Evolutionary conservation across 2,797 vertebrate species (phyloP).

Genomic region (Chrysocyon brachyurus): DNA sequence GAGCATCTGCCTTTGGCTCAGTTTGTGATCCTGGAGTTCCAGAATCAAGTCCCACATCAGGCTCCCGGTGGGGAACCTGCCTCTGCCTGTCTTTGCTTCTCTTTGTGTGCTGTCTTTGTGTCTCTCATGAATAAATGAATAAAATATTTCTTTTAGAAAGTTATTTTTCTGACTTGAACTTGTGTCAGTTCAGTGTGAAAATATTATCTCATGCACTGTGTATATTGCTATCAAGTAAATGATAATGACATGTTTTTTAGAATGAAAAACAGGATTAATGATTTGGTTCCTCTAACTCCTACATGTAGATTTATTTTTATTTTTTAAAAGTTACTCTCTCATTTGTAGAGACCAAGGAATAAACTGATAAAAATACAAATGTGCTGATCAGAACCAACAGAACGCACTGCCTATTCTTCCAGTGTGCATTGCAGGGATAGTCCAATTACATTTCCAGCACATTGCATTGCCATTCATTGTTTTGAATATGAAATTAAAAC

Average conservation of each 20-base stretch:
- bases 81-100: too few species aligned
- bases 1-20: too few species aligned
- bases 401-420: not conserved
- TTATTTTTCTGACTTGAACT: not conserved
- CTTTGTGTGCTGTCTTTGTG: too few species aligned
- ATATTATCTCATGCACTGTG: not conserved
- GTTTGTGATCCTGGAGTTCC: too few species aligned
- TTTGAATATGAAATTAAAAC: conserved; percentile 65
- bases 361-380: conserved; percentile 4
- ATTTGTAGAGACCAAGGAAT: not conserved
- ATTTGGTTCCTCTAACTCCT: not conserved
- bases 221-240: conserved; percentile 2
- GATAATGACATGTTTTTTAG: not conserved
- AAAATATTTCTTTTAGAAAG: too few species aligned
- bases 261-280: conserved; percentile 53
- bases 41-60: too few species aligned
- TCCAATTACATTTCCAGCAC: not conserved
- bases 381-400: not conserved
- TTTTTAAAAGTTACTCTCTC: not conserved
- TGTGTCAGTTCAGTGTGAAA: not conserved
- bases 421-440: not conserved
- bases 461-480: conserved; percentile 21
- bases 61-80: too few species aligned
- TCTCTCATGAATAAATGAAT: too few species aligned
- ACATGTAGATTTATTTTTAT: not conserved